Evolutionary conservation across 1,140 invertebrate genomes (phyloP), one percentile per base, ranked within the genome.

Genomic region (Diuraphis noxia): DNA sequence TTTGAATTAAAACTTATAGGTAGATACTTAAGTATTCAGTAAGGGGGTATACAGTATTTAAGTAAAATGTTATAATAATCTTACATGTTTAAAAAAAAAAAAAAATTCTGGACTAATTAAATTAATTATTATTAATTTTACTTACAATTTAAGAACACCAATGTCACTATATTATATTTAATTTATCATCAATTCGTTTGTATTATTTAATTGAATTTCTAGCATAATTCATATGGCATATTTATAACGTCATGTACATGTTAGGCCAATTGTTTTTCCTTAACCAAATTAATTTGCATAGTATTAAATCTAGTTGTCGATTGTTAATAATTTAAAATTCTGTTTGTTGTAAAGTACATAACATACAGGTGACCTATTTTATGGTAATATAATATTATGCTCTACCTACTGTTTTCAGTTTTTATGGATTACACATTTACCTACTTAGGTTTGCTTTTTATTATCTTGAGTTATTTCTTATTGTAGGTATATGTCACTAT

Each of bases 251-350:
- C n/a, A 43, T 41, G 36, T 21, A 41, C 8, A 82, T 6, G 9
- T 56, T 38, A 36, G 25, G 36, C 25, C 85, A 56, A 56, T 87
- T 25, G 85, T 88, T 40, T 40, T 56, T 52, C 19, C 25, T 88
- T 8, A n/a, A n/a, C 86, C 36, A 56, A 88, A 40, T 40, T 40
- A 88, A 88, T 88, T 88, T 88, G 25, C 86, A 88, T 88, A 63
- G 6, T 1, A 40, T 63, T 63, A 63, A 40, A 25, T 41, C 23
- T 30, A 21, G 21, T 36, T n/a, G 56, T 84, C 17, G 36, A 25
- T 21, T 36, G n/a, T 36, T 87, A 87, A 87, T 87, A 87, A 87
- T 52, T 87, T 87, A 38, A 40, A 86, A 38, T n/a, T 34, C n/a
- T 63, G 25, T 88, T 56, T 88, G 52, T 63, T 13, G 1, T 34